Conservation (phyloP, 2,888 invertebrate genomes). For the Heliconius cydno region DNA sequence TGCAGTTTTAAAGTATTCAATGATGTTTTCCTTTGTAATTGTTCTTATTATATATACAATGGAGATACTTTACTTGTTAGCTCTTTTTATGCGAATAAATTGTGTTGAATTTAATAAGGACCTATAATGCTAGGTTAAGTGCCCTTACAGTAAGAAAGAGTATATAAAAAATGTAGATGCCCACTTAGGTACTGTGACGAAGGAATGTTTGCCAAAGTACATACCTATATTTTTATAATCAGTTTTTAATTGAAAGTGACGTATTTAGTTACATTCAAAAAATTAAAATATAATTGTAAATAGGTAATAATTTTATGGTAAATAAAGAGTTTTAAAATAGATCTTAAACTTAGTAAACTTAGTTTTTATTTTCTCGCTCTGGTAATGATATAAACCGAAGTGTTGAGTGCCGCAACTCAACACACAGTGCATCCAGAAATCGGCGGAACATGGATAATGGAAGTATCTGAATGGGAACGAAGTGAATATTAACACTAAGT, state of each 20-base stretch:
- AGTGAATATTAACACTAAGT: no score
- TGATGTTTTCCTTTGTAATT: constrained; percentile 11
- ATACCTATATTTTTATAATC: neutral
- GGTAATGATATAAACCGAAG: no score
- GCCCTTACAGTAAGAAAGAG: neutral
- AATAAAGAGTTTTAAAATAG: no score
- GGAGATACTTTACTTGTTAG: neutral
- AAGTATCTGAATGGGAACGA: no score
- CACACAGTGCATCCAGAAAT: no score
- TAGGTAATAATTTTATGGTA: no score
- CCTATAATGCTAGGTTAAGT: neutral
- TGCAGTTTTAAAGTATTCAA: constrained; percentile 15
- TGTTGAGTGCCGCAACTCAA: no score
- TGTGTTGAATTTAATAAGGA: neutral
- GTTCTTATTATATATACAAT: neutral
- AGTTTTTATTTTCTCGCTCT: no score
- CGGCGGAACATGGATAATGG: no score
- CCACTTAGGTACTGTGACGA: neutral
- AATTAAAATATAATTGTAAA: neutral
- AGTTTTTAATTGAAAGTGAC: neutral
- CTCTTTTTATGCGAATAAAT: neutral
- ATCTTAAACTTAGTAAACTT: no score
- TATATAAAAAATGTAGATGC: neutral
- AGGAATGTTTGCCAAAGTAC: neutral
- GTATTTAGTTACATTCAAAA: neutral